These are phyloP conservation scores for Mycalesis mineus DNA, from an alignment of 2,888 invertebrate genomes.

Conservation along the genomic window DNA sequence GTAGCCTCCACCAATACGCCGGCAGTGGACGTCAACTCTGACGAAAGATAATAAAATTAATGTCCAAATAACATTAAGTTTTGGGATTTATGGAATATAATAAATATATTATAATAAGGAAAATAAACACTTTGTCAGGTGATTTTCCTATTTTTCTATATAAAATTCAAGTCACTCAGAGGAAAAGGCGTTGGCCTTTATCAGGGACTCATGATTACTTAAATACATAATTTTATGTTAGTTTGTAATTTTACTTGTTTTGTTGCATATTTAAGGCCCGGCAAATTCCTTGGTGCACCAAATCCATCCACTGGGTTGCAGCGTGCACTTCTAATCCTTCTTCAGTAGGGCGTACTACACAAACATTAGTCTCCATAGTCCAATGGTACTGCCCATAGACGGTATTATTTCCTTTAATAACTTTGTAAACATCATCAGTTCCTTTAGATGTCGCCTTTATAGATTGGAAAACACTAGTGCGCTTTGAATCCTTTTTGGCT, in stretches of 20 bases:
- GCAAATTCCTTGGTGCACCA: constrained; percentile 68
- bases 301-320: constrained; percentile 76
- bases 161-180: too few relatives aligned
- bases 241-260: constrained; percentile 57
- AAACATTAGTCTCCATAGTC: constrained; percentile 81
- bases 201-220: too few relatives aligned
- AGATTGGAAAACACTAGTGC: constrained; percentile 32
- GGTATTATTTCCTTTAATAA: constrained; percentile 42
- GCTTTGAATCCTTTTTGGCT: constrained; percentile 38
- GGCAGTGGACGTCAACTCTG: constrained; percentile 52
- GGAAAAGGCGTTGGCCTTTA: too few relatives aligned
- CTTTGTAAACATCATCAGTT: constrained; percentile 38
- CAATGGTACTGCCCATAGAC: constrained; percentile 81
- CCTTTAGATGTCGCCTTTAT: constrained; percentile 38
- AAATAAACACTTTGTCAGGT: too few relatives aligned
- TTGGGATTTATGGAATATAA: too few relatives aligned
- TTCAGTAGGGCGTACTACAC: constrained; percentile 79
- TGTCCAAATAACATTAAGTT: not conserved
- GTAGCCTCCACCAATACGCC: constrained; percentile 86
- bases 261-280: constrained; percentile 70
- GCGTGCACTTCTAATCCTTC: constrained; percentile 80
- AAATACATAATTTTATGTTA: too few relatives aligned
- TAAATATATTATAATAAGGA: not conserved
- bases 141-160: too few relatives aligned
- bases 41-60: not conserved